A percentile compares a stretch with the other conserved stretches of the same genome.
Conservation (phyloP, 2,888 invertebrate species). For the Neocrepidodera transversa region DNA sequence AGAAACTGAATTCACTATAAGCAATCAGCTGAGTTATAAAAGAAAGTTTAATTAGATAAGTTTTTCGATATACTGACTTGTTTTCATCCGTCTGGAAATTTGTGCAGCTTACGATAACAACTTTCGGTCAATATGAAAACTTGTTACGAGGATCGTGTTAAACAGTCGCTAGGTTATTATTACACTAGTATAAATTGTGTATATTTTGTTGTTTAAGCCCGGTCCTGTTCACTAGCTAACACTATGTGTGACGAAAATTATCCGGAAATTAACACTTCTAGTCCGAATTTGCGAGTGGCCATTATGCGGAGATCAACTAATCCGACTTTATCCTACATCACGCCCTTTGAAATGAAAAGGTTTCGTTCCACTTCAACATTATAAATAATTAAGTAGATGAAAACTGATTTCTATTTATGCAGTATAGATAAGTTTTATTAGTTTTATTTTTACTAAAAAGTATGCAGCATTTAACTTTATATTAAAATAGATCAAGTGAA, state of each 20-base stretch:
- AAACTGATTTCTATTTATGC: background rate
- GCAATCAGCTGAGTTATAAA: conserved; percentile 20
- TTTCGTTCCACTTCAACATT: too few species aligned
- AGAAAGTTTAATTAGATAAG: conserved; percentile 42
- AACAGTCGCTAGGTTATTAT: background rate
- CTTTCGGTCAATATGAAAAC: conserved; percentile 20
- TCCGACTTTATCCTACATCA: conserved; percentile 11
- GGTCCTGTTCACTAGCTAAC: background rate
- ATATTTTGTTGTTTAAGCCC: background rate
- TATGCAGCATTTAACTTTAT: too few species aligned
- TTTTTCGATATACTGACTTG: conserved; percentile 40
- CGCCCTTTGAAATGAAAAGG: conserved; percentile 4
- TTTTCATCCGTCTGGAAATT: conserved; percentile 39
- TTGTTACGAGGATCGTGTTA: conserved; percentile 7
- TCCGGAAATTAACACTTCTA: conserved; percentile 22
- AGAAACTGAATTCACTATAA: conserved; percentile 28
- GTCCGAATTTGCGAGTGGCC: conserved; percentile 16
- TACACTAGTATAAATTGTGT: too few species aligned
- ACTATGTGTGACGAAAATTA: conserved; percentile 12
- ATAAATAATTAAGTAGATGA: conserved; percentile 9
- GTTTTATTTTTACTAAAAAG: too few species aligned
- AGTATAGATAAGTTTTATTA: background rate
- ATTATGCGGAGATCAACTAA: conserved; percentile 18
- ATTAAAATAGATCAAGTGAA: too few species aligned
- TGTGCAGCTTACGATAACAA: conserved; percentile 39